phyloP scores from a whole-genome alignment of 2,888 invertebrate genomes.

The Anagyrus pseudococci region DNA sequence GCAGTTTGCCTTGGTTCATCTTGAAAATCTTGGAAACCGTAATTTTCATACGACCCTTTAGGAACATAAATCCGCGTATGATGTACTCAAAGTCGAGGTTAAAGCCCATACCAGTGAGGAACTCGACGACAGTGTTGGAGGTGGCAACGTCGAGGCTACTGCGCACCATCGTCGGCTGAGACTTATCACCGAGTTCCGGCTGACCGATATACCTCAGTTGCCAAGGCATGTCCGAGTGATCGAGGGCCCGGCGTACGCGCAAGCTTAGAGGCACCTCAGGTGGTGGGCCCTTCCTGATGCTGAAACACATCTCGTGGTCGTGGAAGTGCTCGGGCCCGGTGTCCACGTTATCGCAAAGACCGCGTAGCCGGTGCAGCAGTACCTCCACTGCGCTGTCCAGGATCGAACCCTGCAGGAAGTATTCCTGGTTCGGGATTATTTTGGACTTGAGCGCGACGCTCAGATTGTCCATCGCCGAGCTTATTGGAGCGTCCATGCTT shows the following conservation, averaged over 20 bases:
- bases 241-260: constrained; percentile 83
- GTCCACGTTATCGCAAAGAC: constrained; percentile 92
- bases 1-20: constrained; percentile 75
- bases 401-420: constrained; percentile 91
- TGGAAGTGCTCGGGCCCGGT: constrained; percentile 90
- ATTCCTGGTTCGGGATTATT: constrained; percentile 92
- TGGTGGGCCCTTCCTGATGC: constrained; percentile 67
- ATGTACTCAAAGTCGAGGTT: constrained; percentile 93
- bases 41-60: constrained; percentile 96
- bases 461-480: constrained; percentile 78
- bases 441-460: constrained; percentile 82
- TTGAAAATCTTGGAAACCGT: constrained; percentile 95
- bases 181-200: constrained; percentile 88
- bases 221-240: constrained; percentile 80
- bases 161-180: constrained; percentile 86
- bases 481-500: constrained; percentile 63
- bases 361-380: constrained; percentile 82
- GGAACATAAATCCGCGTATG: constrained; percentile 90
- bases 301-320: constrained; percentile 92
- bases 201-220: constrained; percentile 92
- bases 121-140: constrained; percentile 87
- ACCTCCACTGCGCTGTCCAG: constrained; percentile 91
- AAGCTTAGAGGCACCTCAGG: constrained; percentile 70
- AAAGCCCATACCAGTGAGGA: constrained; percentile 90
- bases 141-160: constrained; percentile 93